A percentile compares a stretch with the other conserved stretches of the same genome.
Evolutionary conservation across 2,113 vertebrate genomes (phyloP).

Genomic region (Lontra canadensis): DNA sequence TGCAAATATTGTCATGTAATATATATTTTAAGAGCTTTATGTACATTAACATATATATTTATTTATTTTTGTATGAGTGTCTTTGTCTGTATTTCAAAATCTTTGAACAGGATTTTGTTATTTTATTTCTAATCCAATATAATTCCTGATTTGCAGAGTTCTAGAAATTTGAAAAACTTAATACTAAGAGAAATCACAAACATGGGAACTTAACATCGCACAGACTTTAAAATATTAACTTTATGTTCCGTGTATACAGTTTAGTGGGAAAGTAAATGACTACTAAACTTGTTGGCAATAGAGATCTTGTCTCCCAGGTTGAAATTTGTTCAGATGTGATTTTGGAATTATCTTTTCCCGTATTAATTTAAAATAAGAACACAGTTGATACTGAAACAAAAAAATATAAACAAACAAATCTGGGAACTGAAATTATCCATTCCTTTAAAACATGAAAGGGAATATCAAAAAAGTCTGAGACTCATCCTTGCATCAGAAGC

Average conservation of each 20-base stretch:
- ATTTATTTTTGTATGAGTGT: neutral
- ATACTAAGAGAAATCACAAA: neutral
- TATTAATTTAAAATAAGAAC: neutral
- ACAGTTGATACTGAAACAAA: neutral
- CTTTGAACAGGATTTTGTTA: constrained; percentile 36
- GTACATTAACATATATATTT: no score
- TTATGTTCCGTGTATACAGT: neutral
- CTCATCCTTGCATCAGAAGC: neutral
- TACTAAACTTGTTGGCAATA: neutral
- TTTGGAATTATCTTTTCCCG: neutral
- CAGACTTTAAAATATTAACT: neutral
- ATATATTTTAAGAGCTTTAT: neutral
- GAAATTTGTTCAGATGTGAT: neutral
- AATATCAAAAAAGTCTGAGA: neutral
- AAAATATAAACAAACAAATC: neutral
- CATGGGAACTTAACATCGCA: neutral
- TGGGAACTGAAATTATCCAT: neutral
- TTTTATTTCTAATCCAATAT: neutral
- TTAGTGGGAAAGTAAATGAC: neutral
- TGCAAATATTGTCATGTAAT: neutral
- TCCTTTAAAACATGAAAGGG: neutral
- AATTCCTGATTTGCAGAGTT: constrained; percentile 54
- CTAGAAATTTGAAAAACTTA: neutral
- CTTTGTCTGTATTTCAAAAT: constrained; percentile 46
- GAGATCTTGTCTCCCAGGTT: neutral